Evolutionary conservation across 2,113 vertebrate species (phyloP).

Genomic region (Opisthocomus hoazin): DNA sequence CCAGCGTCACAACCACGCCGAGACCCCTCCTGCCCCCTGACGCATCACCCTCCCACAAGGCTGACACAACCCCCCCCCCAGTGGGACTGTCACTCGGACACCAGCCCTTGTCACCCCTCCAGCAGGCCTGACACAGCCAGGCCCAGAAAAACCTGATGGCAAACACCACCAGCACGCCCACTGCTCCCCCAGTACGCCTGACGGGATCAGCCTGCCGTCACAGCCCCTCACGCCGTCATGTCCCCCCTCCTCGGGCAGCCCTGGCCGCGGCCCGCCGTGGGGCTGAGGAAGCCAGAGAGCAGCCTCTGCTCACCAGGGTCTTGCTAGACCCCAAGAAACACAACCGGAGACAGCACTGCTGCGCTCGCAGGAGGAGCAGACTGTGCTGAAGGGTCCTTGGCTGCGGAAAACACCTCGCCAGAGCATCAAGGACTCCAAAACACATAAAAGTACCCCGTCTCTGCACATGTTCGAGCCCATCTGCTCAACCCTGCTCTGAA

Average conservation of each 20-base stretch:
- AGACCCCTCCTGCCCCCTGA: not conserved
- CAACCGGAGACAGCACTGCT: not conserved
- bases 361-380: accelerated
- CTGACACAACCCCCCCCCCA: not conserved
- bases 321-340: not conserved
- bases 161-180: not conserved
- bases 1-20: accelerated
- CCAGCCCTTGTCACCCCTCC: too few species aligned
- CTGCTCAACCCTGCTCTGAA: not conserved
- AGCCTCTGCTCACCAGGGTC: not conserved
- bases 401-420: not conserved
- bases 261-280: accelerated
- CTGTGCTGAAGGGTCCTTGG: not conserved
- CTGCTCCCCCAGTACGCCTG: not conserved
- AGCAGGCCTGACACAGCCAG: not conserved
- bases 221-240: accelerated
- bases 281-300: not conserved
- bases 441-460: accelerated
- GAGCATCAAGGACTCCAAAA: not conserved
- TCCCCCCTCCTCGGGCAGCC: not conserved
- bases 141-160: not conserved
- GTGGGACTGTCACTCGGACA: not conserved
- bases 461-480: not conserved
- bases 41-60: not conserved
- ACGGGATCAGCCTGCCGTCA: accelerated